Percentiles rank a stretch among this genome's conserved stretches.
These are phyloP conservation scores for Phyto melanocephala DNA, from an alignment of 2,888 invertebrate species.

Conservation along the genomic window DNA sequence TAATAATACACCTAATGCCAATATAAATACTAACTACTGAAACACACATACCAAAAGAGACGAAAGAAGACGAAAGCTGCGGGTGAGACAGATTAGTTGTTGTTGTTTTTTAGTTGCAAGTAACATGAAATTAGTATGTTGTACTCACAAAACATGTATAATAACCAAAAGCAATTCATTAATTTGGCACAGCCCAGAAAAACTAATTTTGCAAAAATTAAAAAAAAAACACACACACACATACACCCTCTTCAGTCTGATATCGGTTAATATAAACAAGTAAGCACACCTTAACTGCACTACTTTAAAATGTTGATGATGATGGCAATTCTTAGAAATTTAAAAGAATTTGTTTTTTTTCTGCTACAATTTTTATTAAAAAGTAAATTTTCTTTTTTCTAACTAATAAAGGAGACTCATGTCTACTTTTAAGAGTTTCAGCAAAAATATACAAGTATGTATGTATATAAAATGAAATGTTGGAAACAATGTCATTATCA, in stretches of 20 bases:
- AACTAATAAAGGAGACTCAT: not conserved
- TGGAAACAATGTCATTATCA: conserved; percentile 45
- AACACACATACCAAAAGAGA: not conserved
- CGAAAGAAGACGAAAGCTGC: conserved; percentile 17
- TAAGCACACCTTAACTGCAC: conserved; percentile 22
- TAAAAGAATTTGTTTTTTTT: conserved; percentile 5
- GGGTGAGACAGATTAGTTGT: conserved; percentile 43
- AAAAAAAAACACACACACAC: not conserved
- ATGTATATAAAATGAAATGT: not conserved
- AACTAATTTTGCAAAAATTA: conserved; percentile 38
- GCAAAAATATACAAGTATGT: not conserved
- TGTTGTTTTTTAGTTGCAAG: conserved; percentile 21
- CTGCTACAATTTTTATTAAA: conserved; percentile 13
- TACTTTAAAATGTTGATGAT: conserved; percentile 12
- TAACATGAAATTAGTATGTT: conserved; percentile 56
- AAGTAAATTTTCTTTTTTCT: not conserved
- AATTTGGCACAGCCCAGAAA: conserved; percentile 62
- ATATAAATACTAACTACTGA: not conserved
- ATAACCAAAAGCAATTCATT: conserved; percentile 58
- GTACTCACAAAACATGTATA: conserved; percentile 29
- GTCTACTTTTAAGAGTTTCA: not conserved
- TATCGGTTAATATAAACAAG: not conserved
- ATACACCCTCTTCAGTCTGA: conserved; percentile 34
- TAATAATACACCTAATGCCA: conserved; percentile 53
- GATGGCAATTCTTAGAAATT: conserved; percentile 51